Evolutionary conservation across 2,113 vertebrate genomes (phyloP), one percentile per base, ranked within the genome.

Genomic region (Strix aluco): DNA sequence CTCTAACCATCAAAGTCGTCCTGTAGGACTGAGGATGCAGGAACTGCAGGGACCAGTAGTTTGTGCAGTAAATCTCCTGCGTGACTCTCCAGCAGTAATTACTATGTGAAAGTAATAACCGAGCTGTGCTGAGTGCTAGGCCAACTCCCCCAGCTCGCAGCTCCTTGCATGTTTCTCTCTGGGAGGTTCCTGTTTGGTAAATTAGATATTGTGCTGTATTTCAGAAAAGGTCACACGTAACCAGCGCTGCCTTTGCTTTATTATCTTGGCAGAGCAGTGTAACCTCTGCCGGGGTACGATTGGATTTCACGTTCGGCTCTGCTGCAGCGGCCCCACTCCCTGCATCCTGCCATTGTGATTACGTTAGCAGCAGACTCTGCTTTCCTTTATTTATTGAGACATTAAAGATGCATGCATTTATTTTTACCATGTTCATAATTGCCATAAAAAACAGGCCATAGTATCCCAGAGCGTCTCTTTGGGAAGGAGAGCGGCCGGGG

Each of bases 341-440:
- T 96, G 77, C 80, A 90, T 96, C 90, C 61, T 97, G 81, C 92
- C 74, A 5, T 92, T 93, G n/a, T 96, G 96, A 92, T 96, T 96
- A 94, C 91, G 86, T 96, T 96, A 94, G 88, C 86, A 94, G 83
- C 65, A 94, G 61, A 86, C 94, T 95, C 82, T 93, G 78, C 70
- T 88, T 94, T 90, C 57, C 85, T 90, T 97, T 96, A 97, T 97
- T 97, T 94, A 95, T 95, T 91, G 97, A 94, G 62, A 86, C 95
- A 95, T 97, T 97, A 97, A 93, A 97, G 97, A 94, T 94, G 97
- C 95, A 95, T 87, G 83, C 90, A 73, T 97, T 98, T 97, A 97
- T 96, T 96, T 96, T 94, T 86, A 92, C 94, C 94, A 34, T 88
- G 87, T 95, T 97, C 96, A 89, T 94, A 95, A 96, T 97, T 97